phyloP scores from a whole-genome alignment of 2,113 vertebrate genomes.

The Cepphus grylle region DNA sequence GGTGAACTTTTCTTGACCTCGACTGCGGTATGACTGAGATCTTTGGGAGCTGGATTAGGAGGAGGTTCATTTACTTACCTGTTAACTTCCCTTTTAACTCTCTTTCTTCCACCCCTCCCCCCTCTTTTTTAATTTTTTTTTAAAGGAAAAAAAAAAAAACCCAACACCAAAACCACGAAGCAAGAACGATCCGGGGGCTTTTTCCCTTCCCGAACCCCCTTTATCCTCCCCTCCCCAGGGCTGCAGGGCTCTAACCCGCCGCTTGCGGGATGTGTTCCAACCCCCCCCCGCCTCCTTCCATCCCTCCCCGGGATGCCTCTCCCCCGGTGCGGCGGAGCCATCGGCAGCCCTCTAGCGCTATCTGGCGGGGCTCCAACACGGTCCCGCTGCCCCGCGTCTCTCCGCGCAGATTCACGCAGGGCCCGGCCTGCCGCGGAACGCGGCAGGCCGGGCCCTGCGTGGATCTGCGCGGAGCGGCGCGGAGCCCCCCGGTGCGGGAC shows the following conservation, averaged over 20 bases:
- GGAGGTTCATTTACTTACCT: conserved; percentile 80
- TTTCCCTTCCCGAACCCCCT: not conserved
- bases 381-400: not conserved
- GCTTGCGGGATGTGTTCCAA: not conserved
- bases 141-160: too few species aligned
- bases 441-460: too few species aligned
- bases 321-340: conserved; percentile 33
- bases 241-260: not conserved
- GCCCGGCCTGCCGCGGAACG: not conserved
- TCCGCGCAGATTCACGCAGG: not conserved
- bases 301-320: not conserved
- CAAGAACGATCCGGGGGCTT: accelerated
- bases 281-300: not conserved
- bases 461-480: not conserved
- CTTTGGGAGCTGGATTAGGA: conserved; percentile 73
- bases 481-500: not conserved
- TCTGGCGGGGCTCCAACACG: conserved; percentile 83
- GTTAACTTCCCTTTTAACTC: conserved; percentile 70
- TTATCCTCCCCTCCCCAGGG: not conserved
- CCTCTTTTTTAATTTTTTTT: not conserved
- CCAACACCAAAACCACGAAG: too few species aligned
- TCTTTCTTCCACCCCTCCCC: not conserved
- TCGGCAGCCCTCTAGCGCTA: conserved; percentile 91
- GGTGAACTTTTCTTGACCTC: conserved; percentile 88
- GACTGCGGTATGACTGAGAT: conserved; percentile 69